Base-by-base conservation (phyloP, 2,797 vertebrate species). In the Sandelia bainsii region DNA sequence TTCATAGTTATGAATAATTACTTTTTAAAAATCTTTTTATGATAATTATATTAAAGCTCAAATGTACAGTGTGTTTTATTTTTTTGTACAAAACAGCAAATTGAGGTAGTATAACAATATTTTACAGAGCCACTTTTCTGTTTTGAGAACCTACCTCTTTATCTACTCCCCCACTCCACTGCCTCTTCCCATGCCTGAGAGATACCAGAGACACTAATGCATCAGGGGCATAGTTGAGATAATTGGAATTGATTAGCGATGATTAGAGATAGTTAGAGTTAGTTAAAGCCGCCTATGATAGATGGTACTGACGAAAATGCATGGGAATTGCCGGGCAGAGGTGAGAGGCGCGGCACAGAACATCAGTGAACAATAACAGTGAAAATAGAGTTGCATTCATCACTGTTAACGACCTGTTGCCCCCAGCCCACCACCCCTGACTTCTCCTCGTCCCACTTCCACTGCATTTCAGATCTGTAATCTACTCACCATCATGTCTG, bases 351-450 rank as follows among this genome's bases (percentile, higher is more conserved):
- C 70, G 51, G 69, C 49, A 3, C 48, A 25, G 75, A 82, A 82
- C 84, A 59, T 62, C 69, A 54, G 81, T 66, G 80, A 91, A 91
- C 90, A 92, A 93, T 92, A 93, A 92, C 89, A 91, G 86, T 77
- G 89, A 90, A 91, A 91, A 93, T 79, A 81, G 87, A 89, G 84
- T 83, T 80, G 80, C 91, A 93, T 93, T 91, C 90, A 91, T 94
- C 91, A 94, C 79, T 52, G 87, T 84, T 94, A 94, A 93, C 81
- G 77, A 93, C 89, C 91, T 93, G 89, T 91, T 89, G 80, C 77
- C 83, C 87, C 74, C 63, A 44, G 65, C 78, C 64, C 81, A 69
- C 86, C 72, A 67, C 71, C 81, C 70, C 69, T 73, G 71, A 88
- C 75, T 85, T 87, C 66, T 86, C 83, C 84, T 76, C 84, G 73